These are phyloP conservation scores for Heliconius hortense DNA, from an alignment of 2,888 invertebrate species.

Conservation along the genomic window DNA sequence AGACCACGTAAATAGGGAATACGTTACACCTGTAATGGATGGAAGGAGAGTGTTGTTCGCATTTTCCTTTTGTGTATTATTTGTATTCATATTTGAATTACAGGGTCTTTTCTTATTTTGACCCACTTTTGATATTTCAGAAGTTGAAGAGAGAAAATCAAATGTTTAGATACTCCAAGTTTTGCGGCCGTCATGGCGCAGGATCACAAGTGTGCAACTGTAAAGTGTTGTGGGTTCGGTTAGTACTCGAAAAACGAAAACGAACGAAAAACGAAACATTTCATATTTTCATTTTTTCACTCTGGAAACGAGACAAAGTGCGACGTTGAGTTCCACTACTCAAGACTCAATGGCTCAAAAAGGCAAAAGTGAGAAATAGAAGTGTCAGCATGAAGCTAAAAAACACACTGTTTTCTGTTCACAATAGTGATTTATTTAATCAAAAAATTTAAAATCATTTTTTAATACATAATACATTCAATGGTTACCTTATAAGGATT, in stretches of 20 bases:
- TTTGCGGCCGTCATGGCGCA: too few species aligned
- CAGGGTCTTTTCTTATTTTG: neutral
- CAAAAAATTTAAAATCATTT: too few species aligned
- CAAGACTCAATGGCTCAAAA: neutral
- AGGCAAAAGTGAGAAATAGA: too few species aligned
- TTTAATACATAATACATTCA: too few species aligned
- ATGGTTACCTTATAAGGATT: too few species aligned
- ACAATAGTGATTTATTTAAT: too few species aligned
- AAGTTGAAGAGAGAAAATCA: neutral
- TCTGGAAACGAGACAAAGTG: neutral
- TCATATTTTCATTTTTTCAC: neutral
- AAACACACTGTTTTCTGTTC: too few species aligned
- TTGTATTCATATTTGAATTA: neutral
- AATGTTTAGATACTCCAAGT: neutral
- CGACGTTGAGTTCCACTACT: neutral
- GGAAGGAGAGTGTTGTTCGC: constrained; percentile 10
- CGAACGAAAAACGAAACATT: neutral
- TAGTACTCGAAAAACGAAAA: neutral
- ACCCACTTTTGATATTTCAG: neutral
- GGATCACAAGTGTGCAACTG: too few species aligned
- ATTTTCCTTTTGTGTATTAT: constrained; percentile 13
- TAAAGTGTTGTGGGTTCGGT: neutral
- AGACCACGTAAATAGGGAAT: constrained; percentile 30
- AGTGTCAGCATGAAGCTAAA: too few species aligned
- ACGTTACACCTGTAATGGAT: constrained; percentile 31